phyloP scores from a whole-genome alignment of 2,888 invertebrate genomes.

The Gortyna flavago region DNA sequence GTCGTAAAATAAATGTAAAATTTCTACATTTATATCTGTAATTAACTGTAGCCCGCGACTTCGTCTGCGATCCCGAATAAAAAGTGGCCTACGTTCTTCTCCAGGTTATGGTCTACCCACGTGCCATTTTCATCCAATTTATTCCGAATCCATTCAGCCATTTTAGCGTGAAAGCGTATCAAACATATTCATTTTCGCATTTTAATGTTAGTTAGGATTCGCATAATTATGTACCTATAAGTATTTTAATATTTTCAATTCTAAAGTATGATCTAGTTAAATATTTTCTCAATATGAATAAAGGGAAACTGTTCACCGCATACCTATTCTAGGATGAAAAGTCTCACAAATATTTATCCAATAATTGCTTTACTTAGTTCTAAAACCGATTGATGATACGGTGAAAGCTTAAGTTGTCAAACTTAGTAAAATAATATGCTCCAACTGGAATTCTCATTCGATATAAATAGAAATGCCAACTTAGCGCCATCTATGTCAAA shows the following conservation, averaged over 20 bases:
- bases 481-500: conserved; percentile 59
- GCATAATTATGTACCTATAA: too few species aligned
- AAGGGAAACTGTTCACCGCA: not conserved
- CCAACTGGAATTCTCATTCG: conserved; percentile 41
- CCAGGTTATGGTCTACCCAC: too few species aligned
- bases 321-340: not conserved
- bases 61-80: not conserved
- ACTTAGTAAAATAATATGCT: conserved; percentile 29
- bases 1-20: not conserved
- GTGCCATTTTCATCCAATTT: too few species aligned
- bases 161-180: not conserved
- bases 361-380: conserved; percentile 22
- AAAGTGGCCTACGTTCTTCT: too few species aligned
- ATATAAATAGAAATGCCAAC: conserved; percentile 49
- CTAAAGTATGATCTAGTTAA: not conserved
- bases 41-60: not conserved
- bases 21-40: not conserved
- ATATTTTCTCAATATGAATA: not conserved
- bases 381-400: conserved; percentile 18
- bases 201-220: too few species aligned
- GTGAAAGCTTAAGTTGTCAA: conserved; percentile 41
- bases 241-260: too few species aligned
- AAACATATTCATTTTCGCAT: not conserved
- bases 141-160: too few species aligned
- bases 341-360: conserved; percentile 23